phyloP scores from a whole-genome alignment of 2,797 vertebrate species.

The Chelon labrosus region DNA sequence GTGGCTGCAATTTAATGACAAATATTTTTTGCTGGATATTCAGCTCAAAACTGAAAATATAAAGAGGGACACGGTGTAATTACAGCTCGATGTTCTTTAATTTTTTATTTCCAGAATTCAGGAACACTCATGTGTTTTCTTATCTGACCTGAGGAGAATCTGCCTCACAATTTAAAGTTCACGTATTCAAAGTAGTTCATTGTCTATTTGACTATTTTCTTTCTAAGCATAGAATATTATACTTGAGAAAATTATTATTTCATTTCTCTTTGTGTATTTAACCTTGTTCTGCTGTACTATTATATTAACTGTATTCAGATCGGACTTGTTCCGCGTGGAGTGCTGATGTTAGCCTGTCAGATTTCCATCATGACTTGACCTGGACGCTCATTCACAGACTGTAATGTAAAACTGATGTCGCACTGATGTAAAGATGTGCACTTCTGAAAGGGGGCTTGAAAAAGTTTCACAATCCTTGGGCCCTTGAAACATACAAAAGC shows the following conservation, averaged over 20 bases:
- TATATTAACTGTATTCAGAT: neutral
- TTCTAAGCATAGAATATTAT: neutral
- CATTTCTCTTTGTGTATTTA: slow-evolving; percentile 2
- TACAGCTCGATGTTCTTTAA: neutral
- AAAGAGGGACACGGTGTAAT: neutral
- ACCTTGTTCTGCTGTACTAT: neutral
- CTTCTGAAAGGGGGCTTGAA: neutral
- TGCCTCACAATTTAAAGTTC: neutral
- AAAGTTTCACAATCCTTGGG: neutral
- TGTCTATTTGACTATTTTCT: neutral
- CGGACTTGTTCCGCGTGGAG: neutral
- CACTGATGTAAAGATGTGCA: neutral
- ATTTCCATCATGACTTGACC: neutral
- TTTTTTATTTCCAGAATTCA: neutral
- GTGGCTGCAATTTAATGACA: neutral
- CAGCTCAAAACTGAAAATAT: neutral
- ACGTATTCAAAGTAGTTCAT: neutral
- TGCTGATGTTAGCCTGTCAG: slow-evolving; percentile 4
- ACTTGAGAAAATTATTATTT: neutral
- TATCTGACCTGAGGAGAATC: neutral
- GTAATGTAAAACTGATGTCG: neutral
- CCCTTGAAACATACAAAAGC: slow-evolving; percentile 2
- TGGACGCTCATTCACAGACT: neutral
- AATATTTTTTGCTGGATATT: neutral
- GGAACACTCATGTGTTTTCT: neutral